Percentiles rank a stretch among this genome's conserved stretches.
These are phyloP conservation scores for Unio delphinus DNA, from an alignment of 2,888 invertebrate genomes.

Conservation along the genomic window DNA sequence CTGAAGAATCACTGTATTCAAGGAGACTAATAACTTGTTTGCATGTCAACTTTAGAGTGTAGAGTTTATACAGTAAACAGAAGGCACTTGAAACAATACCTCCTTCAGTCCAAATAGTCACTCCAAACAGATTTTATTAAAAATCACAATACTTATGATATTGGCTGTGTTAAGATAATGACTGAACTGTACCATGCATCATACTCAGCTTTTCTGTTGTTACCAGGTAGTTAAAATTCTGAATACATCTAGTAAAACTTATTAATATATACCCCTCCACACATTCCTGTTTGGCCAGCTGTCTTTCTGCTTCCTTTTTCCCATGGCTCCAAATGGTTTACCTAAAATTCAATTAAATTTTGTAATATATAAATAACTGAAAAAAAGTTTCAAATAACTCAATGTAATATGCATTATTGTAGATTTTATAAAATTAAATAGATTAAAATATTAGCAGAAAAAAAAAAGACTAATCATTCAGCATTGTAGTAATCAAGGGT, in stretches of 20 bases:
- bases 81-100: constrained; percentile 99
- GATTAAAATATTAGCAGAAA: no score
- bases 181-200: no score
- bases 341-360: constrained; percentile 61
- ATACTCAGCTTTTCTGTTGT: no score
- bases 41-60: constrained; percentile 94
- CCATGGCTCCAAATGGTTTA: constrained; percentile 98
- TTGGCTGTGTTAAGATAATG: no score
- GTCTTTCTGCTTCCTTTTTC: constrained; percentile 98
- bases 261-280: constrained; percentile 91
- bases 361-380: constrained; percentile 1
- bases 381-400: not conserved
- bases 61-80: constrained; percentile 98
- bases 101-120: constrained; percentile 73
- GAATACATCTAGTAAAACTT: not conserved
- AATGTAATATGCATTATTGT: no score
- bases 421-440: no score
- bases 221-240: no score
- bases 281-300: constrained; percentile 99
- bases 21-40: constrained; percentile 97
- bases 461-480: no score
- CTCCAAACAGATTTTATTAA: no score
- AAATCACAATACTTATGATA: no score
- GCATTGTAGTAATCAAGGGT: no score
- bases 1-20: constrained; percentile 93